A percentile compares a stretch with the other conserved stretches of the same genome.
Evolutionary conservation across 2,113 vertebrate genomes (phyloP).

Genomic region (Ceyx cyanopectus): DNA sequence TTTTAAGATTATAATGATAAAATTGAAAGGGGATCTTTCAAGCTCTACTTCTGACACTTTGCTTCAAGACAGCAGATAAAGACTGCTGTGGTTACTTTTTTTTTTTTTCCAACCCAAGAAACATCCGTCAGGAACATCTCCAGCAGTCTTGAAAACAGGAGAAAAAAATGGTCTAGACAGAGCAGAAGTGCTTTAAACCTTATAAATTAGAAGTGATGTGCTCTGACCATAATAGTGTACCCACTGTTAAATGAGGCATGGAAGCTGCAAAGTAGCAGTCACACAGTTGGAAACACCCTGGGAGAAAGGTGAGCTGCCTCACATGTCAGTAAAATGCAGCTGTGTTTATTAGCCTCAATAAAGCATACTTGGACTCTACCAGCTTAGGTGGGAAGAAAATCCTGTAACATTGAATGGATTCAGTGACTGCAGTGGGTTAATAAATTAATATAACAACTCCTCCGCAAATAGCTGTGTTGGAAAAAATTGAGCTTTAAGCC

Average conservation of each 20-base stretch:
- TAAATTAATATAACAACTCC: background rate
- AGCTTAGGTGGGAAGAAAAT: background rate
- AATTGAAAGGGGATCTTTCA: background rate
- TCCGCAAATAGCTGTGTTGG: background rate
- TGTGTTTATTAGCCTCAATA: background rate
- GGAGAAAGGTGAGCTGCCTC: background rate
- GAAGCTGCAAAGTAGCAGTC: background rate
- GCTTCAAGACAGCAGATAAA: background rate
- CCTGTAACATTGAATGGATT: background rate
- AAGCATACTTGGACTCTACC: background rate
- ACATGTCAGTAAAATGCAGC: background rate
- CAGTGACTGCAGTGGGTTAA: background rate
- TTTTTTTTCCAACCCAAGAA: background rate
- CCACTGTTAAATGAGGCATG: background rate
- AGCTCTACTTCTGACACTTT: background rate
- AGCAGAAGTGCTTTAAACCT: background rate
- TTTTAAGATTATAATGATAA: background rate
- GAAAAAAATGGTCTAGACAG: background rate
- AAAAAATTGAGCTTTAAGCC: background rate
- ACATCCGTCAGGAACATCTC: background rate
- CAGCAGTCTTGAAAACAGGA: background rate
- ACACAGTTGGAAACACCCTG: background rate
- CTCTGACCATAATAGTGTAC: background rate
- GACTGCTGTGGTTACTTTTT: background rate
- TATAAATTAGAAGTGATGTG: background rate